These are phyloP conservation scores for Caerostris extrusa DNA, from an alignment of 1,140 invertebrate species.

Conservation along the genomic window DNA sequence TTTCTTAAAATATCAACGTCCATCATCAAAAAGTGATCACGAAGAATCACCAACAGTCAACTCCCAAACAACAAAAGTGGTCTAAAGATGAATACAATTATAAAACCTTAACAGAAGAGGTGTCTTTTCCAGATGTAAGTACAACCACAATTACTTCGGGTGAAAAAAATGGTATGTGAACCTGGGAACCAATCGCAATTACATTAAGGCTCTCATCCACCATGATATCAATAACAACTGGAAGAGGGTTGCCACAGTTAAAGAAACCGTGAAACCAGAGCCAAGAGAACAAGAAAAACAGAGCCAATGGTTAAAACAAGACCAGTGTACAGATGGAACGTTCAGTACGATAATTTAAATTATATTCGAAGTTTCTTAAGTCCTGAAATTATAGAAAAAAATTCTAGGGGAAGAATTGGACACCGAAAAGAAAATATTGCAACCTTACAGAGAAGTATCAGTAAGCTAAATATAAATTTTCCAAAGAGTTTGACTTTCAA, in stretches of 20 bases:
- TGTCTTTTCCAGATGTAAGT: too few relatives aligned
- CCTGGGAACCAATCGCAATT: neutral
- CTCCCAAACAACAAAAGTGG: too few relatives aligned
- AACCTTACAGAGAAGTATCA: neutral
- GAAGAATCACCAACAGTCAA: too few relatives aligned
- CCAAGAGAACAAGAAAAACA: neutral
- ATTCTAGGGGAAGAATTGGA: neutral
- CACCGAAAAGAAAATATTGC: neutral
- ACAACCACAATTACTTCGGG: too few relatives aligned
- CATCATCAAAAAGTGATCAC: too few relatives aligned
- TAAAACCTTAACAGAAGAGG: too few relatives aligned
- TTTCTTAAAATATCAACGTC: too few relatives aligned
- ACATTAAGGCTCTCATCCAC: neutral
- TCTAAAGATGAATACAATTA: too few relatives aligned
- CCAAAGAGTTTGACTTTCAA: too few relatives aligned
- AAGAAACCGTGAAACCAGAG: neutral
- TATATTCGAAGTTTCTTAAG: neutral
- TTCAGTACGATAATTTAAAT: neutral
- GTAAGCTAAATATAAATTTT: neutral
- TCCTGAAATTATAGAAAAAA: neutral
- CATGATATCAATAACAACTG: neutral
- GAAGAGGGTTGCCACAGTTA: neutral
- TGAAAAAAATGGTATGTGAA: neutral
- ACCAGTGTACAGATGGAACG: neutral
- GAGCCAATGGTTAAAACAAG: too few relatives aligned